Conservation (phyloP, 1,140 invertebrate genomes). For the Cardiocondyla obscurior region DNA sequence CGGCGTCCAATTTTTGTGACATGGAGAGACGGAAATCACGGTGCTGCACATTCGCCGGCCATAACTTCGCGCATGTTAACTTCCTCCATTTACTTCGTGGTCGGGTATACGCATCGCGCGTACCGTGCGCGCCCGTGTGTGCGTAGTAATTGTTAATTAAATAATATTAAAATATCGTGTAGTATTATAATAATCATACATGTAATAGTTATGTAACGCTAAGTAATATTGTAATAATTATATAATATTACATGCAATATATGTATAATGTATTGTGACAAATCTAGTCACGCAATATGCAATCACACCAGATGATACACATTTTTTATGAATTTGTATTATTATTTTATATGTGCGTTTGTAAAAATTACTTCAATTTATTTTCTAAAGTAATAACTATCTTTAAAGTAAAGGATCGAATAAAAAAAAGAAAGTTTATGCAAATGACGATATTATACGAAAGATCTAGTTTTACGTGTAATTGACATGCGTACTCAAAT, state of each 20-base stretch:
- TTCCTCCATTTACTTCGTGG: constrained; percentile 52
- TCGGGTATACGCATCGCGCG: background rate
- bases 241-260: too few species aligned
- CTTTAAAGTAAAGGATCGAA: background rate
- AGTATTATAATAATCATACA: background rate
- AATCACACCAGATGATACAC: background rate
- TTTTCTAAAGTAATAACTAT: background rate
- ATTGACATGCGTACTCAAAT: background rate
- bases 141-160: background rate
- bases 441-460: background rate
- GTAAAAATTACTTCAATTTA: background rate
- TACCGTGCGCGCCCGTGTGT: background rate
- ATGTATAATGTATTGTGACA: too few species aligned
- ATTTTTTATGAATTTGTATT: background rate
- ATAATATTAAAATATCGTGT: background rate
- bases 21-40: constrained; percentile 46
- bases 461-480: background rate
- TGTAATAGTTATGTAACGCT: too few species aligned
- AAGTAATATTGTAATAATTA: too few species aligned
- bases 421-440: background rate
- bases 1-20: constrained; percentile 32
- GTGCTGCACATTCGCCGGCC: constrained; percentile 32
- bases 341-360: background rate
- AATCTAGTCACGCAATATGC: background rate
- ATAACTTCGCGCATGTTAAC: constrained; percentile 45